Base-by-base conservation (phyloP, 1,140 invertebrate genomes). In the Lepidurus arcticus region DNA sequence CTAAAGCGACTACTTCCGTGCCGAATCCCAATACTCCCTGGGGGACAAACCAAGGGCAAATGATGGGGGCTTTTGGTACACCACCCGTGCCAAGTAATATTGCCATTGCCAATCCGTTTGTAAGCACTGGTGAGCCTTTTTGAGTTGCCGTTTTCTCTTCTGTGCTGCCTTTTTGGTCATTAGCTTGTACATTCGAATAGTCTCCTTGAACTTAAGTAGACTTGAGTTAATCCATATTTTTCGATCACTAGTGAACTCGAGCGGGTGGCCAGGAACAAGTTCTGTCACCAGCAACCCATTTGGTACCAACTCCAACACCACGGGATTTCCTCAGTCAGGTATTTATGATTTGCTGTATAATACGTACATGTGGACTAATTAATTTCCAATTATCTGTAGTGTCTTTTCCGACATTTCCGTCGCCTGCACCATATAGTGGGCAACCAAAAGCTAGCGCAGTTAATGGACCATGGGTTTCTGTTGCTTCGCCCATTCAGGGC, bases 41-140 rank as follows among this genome's bases (percentile, higher is more conserved):
- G 53, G 53, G 53, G 1, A 21, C 16, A 65, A 65, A 16, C 21
- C 53, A 65, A 16, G 53, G 53, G 6, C 53, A 9, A 65, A 7
- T 65, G 53, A 21, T 16, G 13, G 53, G 53, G 21, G 53, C 21
- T 65, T 65, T 65, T 65, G 53, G 53, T 65, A 65, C 53, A n/a
- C 53, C 53, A 21, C 53, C 53, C 0, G 21, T 21, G 53, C 53
- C 16, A 65, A 65, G 53, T 65, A 65, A 65, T 65, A 65, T 65
- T 1, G 53, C 1, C 53, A 65, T n/a, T 65, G 53, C 53, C 53
- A 65, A 65, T 65, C 53, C 53, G 53, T 65, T 65, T 65, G 53
- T 16, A 65, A 65, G 53, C 53, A 65, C 53, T 16, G 53, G 53
- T 65, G 53, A 65, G 53, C 53, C 16, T 65, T 65, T 65, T 65